Conservation (phyloP, 1,140 invertebrate genomes). For the Magallana gigas region DNA sequence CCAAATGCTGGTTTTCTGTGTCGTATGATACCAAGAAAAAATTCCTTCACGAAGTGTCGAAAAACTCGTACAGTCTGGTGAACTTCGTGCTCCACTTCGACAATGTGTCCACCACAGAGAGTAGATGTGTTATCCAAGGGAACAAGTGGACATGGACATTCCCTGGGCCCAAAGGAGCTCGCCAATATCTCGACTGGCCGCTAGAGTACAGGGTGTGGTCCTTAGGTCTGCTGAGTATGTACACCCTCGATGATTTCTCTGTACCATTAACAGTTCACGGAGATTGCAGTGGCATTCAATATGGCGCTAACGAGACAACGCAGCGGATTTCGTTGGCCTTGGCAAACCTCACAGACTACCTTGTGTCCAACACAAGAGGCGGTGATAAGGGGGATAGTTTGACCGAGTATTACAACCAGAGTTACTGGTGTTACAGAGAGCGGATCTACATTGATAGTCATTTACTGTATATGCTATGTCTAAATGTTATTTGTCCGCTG, state of each 20-base stretch:
- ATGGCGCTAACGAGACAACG: slow-evolving; percentile 46
- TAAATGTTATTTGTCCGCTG: slow-evolving; percentile 48
- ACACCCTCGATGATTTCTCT: neutral
- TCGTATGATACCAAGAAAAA: neutral
- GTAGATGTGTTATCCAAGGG: slow-evolving; percentile 49
- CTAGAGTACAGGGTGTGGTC: slow-evolving; percentile 46
- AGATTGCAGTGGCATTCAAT: slow-evolving; percentile 20
- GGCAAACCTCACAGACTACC: slow-evolving; percentile 33
- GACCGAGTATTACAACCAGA: slow-evolving; percentile 43
- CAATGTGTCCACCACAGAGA: slow-evolving; percentile 3
- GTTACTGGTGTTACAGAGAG: slow-evolving; percentile 55
- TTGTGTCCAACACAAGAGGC: neutral
- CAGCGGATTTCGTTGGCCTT: slow-evolving; percentile 38
- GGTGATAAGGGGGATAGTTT: neutral
- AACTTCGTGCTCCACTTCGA: slow-evolving; percentile 25
- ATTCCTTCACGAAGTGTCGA: slow-evolving; percentile 23
- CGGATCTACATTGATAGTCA: slow-evolving; percentile 42
- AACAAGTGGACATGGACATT: slow-evolving; percentile 53
- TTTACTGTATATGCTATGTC: slow-evolving; percentile 39
- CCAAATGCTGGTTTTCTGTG: slow-evolving; percentile 12
- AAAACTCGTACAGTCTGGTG: slow-evolving; percentile 26
- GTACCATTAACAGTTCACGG: slow-evolving; percentile 42
- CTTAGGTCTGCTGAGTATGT: slow-evolving; percentile 41
- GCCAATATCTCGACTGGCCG: slow-evolving; percentile 50
- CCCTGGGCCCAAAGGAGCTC: slow-evolving; percentile 26